These are phyloP conservation scores for Egretta garzetta DNA, from an alignment of 2,113 vertebrate genomes.

Conservation along the genomic window DNA sequence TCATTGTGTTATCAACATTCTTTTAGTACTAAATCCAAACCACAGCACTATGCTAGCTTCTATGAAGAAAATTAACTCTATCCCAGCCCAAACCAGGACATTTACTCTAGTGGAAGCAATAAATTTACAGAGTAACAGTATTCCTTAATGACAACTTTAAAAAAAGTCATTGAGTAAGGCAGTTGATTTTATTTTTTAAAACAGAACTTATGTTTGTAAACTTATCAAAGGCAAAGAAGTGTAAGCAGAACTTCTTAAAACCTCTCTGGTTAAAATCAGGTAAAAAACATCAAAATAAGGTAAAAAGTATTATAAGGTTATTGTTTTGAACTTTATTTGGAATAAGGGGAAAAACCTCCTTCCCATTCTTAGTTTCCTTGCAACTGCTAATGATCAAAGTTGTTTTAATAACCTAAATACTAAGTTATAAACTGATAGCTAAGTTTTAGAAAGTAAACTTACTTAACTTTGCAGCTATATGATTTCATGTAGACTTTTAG, in stretches of 20 bases:
- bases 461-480: not conserved
- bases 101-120: not conserved
- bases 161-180: not conserved
- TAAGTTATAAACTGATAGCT: not conserved
- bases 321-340: not conserved
- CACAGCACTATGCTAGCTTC: too few relatives aligned
- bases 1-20: too few relatives aligned
- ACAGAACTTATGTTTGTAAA: not conserved
- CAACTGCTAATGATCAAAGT: not conserved
- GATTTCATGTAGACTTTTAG: not conserved
- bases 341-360: not conserved
- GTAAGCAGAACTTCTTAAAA: not conserved
- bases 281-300: not conserved
- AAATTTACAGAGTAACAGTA: not conserved
- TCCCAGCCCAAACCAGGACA: not conserved
- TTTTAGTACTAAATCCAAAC: too few relatives aligned
- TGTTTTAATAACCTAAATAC: not conserved
- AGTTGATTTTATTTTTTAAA: not conserved
- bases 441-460: not conserved
- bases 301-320: not conserved
- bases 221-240: not conserved
- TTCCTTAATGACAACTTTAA: not conserved
- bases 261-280: not conserved
- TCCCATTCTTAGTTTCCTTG: not conserved
- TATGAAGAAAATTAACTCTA: too few relatives aligned